Percentiles rank a stretch among this genome's conserved stretches.
Evolutionary conservation across 2,888 invertebrate species (phyloP).

Genomic region (Drosophila sordidula): DNA sequence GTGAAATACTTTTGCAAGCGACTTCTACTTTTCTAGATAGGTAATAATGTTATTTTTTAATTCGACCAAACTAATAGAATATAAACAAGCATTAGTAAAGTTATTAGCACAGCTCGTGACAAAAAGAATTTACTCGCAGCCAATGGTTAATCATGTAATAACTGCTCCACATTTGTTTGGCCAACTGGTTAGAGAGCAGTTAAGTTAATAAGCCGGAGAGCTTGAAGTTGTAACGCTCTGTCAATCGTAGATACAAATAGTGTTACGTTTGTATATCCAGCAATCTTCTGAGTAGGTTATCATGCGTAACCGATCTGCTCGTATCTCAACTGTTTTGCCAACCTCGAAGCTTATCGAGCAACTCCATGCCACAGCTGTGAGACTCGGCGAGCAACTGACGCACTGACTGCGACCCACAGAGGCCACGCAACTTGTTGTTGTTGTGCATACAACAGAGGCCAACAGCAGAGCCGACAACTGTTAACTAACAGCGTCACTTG

Average conservation of each 20-base stretch:
- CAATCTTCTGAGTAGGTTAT: neutral
- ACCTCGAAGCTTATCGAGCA: neutral
- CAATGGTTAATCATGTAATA: neutral
- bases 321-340: neutral
- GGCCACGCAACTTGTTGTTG: conserved; percentile 11
- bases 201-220: neutral
- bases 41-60: neutral
- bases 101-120: neutral
- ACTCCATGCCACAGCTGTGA: neutral
- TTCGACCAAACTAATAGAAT: neutral
- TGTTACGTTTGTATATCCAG: neutral
- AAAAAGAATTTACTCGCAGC: neutral
- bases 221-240: neutral
- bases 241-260: no score
- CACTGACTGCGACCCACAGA: neutral
- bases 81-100: neutral
- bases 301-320: neutral
- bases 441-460: conserved; percentile 19
- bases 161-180: neutral
- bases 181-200: neutral
- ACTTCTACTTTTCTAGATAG: neutral
- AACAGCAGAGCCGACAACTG: conserved; percentile 13
- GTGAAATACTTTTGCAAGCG: no score
- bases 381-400: conserved; percentile 1
- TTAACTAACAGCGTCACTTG: conserved; percentile 14